Evolutionary conservation across 2,888 invertebrate species (phyloP).

Genomic region (Epistrophe grossulariae): DNA sequence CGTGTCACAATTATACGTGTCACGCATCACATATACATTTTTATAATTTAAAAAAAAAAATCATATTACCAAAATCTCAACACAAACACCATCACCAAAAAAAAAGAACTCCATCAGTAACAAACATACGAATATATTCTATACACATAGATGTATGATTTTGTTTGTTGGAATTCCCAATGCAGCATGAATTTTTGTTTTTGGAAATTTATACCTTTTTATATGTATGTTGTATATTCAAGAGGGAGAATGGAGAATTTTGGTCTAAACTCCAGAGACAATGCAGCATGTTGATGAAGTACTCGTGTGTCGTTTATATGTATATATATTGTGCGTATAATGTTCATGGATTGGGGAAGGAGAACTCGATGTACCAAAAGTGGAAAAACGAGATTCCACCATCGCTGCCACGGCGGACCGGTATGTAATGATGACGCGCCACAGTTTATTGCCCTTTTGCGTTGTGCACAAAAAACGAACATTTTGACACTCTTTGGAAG

Average conservation of each 20-base stretch:
- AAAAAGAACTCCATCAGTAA: background rate
- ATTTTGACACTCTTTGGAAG: slow-evolving; percentile 5
- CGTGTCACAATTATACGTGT: background rate
- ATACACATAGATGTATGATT: too few relatives aligned
- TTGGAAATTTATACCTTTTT: background rate
- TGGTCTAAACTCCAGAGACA: slow-evolving; percentile 63
- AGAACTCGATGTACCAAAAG: slow-evolving; percentile 71
- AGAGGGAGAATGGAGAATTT: slow-evolving; percentile 28
- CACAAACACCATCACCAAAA: background rate
- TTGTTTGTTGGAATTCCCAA: slow-evolving; percentile 17
- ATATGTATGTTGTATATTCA: background rate
- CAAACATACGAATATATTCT: background rate
- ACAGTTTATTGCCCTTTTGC: slow-evolving; percentile 80
- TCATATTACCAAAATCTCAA: background rate
- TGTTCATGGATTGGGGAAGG: slow-evolving; percentile 48
- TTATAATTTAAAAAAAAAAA: background rate
- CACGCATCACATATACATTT: background rate
- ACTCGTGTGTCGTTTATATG: background rate
- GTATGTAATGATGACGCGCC: slow-evolving; percentile 69
- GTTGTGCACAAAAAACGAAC: slow-evolving; percentile 45
- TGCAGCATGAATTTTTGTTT: slow-evolving; percentile 27
- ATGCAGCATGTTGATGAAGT: slow-evolving; percentile 51
- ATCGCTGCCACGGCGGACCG: slow-evolving; percentile 30
- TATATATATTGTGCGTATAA: slow-evolving; percentile 26
- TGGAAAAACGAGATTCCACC: slow-evolving; percentile 73